Base-by-base conservation (phyloP, 2,888 invertebrate genomes). In the Bursaphelenchus okinawaensis region DNA sequence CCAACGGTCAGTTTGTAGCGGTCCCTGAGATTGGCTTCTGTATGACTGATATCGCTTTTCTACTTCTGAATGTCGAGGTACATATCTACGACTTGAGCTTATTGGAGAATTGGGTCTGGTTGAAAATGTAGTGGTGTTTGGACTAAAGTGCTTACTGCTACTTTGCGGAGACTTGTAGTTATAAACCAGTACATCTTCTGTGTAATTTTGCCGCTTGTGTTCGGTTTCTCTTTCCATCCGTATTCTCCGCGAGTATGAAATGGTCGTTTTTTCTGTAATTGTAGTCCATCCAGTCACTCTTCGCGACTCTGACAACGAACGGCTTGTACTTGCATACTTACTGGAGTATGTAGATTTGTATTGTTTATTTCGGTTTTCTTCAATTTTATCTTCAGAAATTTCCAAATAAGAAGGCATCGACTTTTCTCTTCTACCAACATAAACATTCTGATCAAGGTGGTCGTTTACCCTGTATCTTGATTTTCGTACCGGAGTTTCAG, bases 241-340 rank as follows among this genome's bases (percentile, higher is more conserved):
- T 19, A 74, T 68, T 16, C 72, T 63, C 56, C 76, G 74, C 50
- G 77, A 71, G 68, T 78, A 79, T 28, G 75, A 74, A 56, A 79
- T 69, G 54, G 75, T 75, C 1, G 78, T 75, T 4, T 74, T 75
- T 52, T 79, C 79, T 8, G 75, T 73, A 23, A 79, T 68, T 8
- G 76, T 77, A 0, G 79, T 79, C 79, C 79, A 79, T 4, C 75
- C 72, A 26, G 72, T 69, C 50, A 68, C 63, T 2, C 67, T 56
- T 19, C 73, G 60, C 22, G 65, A 62, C 23, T 59, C 51, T 29
- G 50, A 27, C 7, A 54, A 51, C 4, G 60, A 59, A 29, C 60
- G 60, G 8, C 50, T 20, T 7, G 60, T 59, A 12, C 23, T n/a
- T 12, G 26, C 20, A 19, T 56, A 56, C 16, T 23, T 19, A 6